Evolutionary conservation across 2,797 vertebrate species (phyloP), one percentile per base, ranked within the genome.

Genomic region (Alauda arvensis): DNA sequence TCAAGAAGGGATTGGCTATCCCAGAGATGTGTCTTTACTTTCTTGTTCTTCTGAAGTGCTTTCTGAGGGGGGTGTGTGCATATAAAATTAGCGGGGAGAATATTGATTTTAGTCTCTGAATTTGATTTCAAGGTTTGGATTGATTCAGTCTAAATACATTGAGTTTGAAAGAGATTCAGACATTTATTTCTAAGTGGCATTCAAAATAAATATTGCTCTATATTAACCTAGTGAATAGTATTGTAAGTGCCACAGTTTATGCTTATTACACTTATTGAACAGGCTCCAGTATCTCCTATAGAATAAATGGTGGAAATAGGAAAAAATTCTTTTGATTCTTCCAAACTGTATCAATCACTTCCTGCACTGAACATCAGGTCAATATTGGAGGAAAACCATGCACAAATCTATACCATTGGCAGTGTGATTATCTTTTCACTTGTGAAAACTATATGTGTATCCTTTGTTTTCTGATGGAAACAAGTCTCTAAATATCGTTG

Each of bases 201-300:
- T 93, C 88, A 67, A 94, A 94, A 95, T 95, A 96, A 96, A 94
- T 91, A 95, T 95, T 94, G 93, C 91, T 79, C 85, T 89, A 37
- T 94, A 95, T 96, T 97, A 96, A 96, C 97, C 94, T 94, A 90
- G 93, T 85, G 92, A 96, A 92, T 93, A 93, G 91, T 93, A 93
- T 94, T 96, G 87, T 96, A 96, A 97, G 94, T 96, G 92, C 93
- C 94, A 93, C 83, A 93, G 92, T 96, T 97, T 95, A 97, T 97
- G 96, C 95, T 96, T 97, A 95, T 96, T 97, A 89, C 83, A 91
- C 82, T 95, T 97, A 96, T 92, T 96, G 96, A 97, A 94, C 88
- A 91, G 80, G 76, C 93, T 94, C 85, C 94, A 92, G 80, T 93
- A 96, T 95, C 91, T 94, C 89, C 92, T 94, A 91, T 93, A 94